Conservation (phyloP, 2,797 vertebrate species). For the Neoniphon sammara region DNA sequence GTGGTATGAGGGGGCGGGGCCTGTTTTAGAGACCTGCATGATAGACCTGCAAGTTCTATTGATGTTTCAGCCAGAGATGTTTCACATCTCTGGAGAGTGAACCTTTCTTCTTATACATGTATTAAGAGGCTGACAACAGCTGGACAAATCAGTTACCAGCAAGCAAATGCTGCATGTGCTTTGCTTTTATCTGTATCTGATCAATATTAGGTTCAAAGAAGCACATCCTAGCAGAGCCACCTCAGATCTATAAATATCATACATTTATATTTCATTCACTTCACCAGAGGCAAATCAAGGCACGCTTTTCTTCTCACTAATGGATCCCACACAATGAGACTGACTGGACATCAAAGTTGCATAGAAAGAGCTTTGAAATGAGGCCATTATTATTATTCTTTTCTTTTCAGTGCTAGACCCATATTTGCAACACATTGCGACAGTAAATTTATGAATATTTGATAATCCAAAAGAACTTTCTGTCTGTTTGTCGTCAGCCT, state of each 20-base stretch:
- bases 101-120: not conserved
- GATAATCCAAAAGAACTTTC: conserved; percentile 7
- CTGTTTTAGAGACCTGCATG: too few relatives aligned
- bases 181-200: conserved; percentile 44
- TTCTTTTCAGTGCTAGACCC: conserved; percentile 13
- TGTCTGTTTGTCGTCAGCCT: not conserved
- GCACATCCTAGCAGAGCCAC: conserved; percentile 33
- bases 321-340: conserved; percentile 63
- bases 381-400: conserved; percentile 54
- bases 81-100: too few relatives aligned
- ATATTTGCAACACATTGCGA: conserved; percentile 22
- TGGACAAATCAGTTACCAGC: conserved; percentile 35
- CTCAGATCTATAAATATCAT: conserved; percentile 65
- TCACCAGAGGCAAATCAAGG: conserved; percentile 54
- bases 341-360: conserved; percentile 67
- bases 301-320: conserved; percentile 54
- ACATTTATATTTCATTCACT: conserved; percentile 66
- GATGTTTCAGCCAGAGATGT: too few relatives aligned
- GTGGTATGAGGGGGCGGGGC: too few relatives aligned
- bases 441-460: conserved; percentile 5
- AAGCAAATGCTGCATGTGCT: conserved; percentile 17
- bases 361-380: conserved; percentile 62
- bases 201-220: conserved; percentile 47
- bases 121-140: conserved; percentile 32
- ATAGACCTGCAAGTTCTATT: too few relatives aligned